Evolutionary conservation across 2,888 invertebrate genomes (phyloP).

Genomic region (Caenorhabditis drosophilae): DNA sequence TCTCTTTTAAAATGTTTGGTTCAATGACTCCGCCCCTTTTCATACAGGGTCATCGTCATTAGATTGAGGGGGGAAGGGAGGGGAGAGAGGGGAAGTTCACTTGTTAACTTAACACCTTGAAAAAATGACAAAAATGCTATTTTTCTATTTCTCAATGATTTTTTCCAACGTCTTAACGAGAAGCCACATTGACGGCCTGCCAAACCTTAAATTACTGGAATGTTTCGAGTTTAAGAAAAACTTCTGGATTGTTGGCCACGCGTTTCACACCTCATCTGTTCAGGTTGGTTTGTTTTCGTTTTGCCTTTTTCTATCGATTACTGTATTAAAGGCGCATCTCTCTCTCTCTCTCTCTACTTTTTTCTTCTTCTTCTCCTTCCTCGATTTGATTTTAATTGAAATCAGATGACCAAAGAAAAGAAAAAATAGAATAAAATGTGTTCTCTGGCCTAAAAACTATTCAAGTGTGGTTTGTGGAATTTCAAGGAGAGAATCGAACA

Average conservation of each 20-base stretch:
- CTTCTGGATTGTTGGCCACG: slow-evolving; percentile 43
- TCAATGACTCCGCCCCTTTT: no score
- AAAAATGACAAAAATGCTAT: no score
- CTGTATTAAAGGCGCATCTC: neutral
- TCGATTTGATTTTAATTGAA: neutral
- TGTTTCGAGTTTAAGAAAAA: slow-evolving; percentile 44
- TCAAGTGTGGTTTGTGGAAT: no score
- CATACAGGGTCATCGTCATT: no score
- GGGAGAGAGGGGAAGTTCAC: neutral
- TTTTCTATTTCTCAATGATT: neutral
- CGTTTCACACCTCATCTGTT: slow-evolving; percentile 41
- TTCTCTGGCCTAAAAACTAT: no score
- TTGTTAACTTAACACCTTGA: no score
- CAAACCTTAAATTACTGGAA: slow-evolving; percentile 35
- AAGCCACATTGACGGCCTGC: slow-evolving; percentile 7
- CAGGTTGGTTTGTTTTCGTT: slow-evolving; percentile 12
- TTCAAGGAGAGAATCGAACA: no score
- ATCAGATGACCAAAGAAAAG: no score
- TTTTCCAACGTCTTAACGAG: neutral
- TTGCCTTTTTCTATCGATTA: neutral
- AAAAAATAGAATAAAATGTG: no score
- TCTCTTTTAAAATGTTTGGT: neutral
- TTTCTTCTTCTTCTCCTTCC: neutral
- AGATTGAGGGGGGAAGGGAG: no score
- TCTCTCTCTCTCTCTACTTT: neutral